Evolutionary conservation across 1,140 invertebrate species (phyloP), one percentile per base, ranked within the genome.

Genomic region (Arctopsyche grandis): DNA sequence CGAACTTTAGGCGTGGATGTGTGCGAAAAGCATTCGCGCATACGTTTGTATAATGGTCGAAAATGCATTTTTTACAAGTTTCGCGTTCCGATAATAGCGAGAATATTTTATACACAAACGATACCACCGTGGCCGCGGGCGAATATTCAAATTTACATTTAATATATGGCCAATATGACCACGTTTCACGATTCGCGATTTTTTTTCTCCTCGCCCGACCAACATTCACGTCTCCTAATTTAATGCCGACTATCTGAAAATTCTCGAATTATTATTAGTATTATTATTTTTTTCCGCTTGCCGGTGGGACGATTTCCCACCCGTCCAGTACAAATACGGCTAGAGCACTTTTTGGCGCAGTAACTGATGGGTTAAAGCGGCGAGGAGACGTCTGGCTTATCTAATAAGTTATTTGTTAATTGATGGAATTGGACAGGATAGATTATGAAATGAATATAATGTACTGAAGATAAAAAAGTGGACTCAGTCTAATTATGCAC

Each of bases 121-220:
- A 43, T 43, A 29, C 71, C 19, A 38, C 71, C 48, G 9, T 56
- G 48, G 38, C 71, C 52, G 43, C 71, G 43, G 71, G 71, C 71
- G 44, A 12, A 75, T 75, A 75, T 75, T 75, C 52, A 56, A 75
- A 75, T 75, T 75, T 75, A 75, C 71, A 75, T 75, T 38, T 75
- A 75, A 75, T 75, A 46, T 75, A 75, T 75, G 71, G 71, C 71
- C 71, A 75, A 75, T 56, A 56, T 52, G 71, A 75, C 44, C 71
- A 75, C 71, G 71, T 46, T 75, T 75, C 52, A 24, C 63, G 16
- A 66, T 16, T 46, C 38, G 14, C 16, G 43, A 75, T 75, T 75
- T 75, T 73, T 75, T 75, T 75, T 46, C 19, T 75, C 19, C 19
- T 21, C 29, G 29, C 1, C 29, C 29, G 29, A 38, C 29, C 29